A percentile compares a stretch with the other conserved stretches of the same genome.
Conservation (phyloP, 2,888 invertebrate genomes). For the Ommatoiulus sabulosus region DNA sequence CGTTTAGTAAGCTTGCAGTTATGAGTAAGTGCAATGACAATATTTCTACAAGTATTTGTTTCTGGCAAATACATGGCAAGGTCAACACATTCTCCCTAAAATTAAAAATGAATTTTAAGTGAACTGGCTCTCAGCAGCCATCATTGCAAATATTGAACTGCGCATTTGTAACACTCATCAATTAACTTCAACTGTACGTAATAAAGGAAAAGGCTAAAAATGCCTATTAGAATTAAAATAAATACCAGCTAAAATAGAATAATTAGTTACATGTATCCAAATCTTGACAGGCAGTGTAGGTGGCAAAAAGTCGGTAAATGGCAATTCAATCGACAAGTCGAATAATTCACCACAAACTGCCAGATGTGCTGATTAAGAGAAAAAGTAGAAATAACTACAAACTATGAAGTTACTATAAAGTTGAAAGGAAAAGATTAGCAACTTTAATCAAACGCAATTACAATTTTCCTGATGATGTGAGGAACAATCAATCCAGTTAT, state of each 20-base stretch:
- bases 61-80: constrained; percentile 91
- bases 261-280: constrained; percentile 79
- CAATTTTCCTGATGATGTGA: constrained; percentile 95
- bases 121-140: too few species aligned
- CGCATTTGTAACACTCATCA: too few species aligned
- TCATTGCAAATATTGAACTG: too few species aligned
- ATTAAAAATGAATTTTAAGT: not conserved
- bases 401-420: not conserved
- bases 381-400: not conserved
- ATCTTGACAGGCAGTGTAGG: constrained; percentile 88
- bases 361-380: constrained; percentile 74
- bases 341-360: constrained; percentile 94
- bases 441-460: constrained; percentile 61
- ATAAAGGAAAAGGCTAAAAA: too few species aligned
- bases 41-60: constrained; percentile 86
- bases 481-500: constrained; percentile 99
- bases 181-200: too few species aligned
- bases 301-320: constrained; percentile 94
- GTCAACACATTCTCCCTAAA: constrained; percentile 88
- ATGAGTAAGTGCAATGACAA: constrained; percentile 85
- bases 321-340: constrained; percentile 92
- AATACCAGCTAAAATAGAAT: too few species aligned
- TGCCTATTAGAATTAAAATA: too few species aligned
- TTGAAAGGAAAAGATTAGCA: not conserved
- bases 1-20: constrained; percentile 87